Conservation (phyloP, 2,888 invertebrate species). For the Girardia tigrina region DNA sequence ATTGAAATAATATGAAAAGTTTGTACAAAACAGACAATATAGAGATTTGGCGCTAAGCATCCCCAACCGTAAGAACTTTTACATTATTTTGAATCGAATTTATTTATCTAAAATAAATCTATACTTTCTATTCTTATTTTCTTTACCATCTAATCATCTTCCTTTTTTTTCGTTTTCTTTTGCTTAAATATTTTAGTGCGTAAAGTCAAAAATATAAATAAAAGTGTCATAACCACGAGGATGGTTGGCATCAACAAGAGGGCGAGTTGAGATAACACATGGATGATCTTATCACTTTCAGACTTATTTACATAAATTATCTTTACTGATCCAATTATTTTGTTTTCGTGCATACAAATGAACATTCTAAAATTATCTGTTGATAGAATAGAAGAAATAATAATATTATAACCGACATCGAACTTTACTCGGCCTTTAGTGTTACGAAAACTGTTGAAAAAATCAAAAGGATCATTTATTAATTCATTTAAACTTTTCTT, state of each 20-base stretch:
- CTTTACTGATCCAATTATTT: neutral
- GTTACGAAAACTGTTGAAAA: neutral
- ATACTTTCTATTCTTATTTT: no score
- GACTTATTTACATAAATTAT: neutral
- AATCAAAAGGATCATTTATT: slow-evolving; percentile 1
- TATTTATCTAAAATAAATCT: no score
- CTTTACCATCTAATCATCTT: no score
- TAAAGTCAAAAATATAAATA: slow-evolving; percentile 12
- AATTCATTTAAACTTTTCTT: slow-evolving; percentile 1
- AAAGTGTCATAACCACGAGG: neutral
- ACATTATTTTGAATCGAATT: no score
- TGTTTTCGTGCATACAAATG: neutral
- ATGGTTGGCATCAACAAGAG: neutral
- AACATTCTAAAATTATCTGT: slow-evolving; percentile 2
- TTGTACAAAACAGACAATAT: no score
- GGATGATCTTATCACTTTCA: neutral
- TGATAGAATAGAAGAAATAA: neutral
- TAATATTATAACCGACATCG: slow-evolving; percentile 7
- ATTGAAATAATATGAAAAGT: no score
- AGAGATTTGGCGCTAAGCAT: no score
- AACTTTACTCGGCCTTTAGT: slow-evolving; percentile 12
- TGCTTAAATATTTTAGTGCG: neutral
- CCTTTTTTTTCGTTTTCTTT: neutral
- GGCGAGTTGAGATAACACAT: neutral
- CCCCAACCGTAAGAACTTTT: no score